Percentiles rank a stretch among this genome's conserved stretches.
Conservation (phyloP, 64 coral and sea anemone genomes). For the Dendrophyllia cribrosa region DNA sequence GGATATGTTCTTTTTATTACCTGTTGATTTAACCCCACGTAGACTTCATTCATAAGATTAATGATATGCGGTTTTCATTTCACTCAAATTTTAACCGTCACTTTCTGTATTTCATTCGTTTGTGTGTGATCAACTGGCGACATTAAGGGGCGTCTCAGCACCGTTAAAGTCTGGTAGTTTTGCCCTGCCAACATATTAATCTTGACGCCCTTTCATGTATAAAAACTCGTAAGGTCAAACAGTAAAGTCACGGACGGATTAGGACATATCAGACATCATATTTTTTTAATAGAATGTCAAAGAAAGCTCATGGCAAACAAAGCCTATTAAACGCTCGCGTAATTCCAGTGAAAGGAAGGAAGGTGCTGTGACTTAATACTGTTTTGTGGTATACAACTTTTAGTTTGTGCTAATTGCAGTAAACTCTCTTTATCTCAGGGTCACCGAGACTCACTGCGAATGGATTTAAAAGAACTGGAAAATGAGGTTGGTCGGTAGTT, state of each 20-base stretch:
- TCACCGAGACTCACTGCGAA: constrained; percentile 70
- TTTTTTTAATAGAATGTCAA: constrained; percentile 40
- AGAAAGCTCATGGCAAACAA: constrained; percentile 23
- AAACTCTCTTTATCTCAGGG: constrained; percentile 31
- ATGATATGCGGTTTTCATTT: constrained; percentile 5
- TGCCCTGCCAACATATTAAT: neutral
- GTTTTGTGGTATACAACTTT: neutral
- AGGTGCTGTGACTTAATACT: neutral
- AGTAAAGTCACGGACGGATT: neutral
- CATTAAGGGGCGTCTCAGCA: neutral
- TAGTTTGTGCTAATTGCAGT: neutral
- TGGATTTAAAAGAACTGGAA: constrained; percentile 84
- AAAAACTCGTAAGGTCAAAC: neutral
- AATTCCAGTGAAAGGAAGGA: constrained; percentile 15
- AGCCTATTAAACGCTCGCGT: neutral
- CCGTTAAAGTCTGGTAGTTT: neutral
- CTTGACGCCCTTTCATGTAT: neutral
- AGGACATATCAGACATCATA: neutral
- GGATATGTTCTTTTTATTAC: neutral
- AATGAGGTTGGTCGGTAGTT: constrained; percentile 61
- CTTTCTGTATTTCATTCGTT: neutral
- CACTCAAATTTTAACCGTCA: constrained; percentile 27
- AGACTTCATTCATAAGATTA: neutral
- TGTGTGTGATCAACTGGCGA: neutral
- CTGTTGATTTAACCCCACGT: constrained; percentile 47